Conservation (phyloP, 2,888 invertebrate species). For the Ophion slaviceki region DNA sequence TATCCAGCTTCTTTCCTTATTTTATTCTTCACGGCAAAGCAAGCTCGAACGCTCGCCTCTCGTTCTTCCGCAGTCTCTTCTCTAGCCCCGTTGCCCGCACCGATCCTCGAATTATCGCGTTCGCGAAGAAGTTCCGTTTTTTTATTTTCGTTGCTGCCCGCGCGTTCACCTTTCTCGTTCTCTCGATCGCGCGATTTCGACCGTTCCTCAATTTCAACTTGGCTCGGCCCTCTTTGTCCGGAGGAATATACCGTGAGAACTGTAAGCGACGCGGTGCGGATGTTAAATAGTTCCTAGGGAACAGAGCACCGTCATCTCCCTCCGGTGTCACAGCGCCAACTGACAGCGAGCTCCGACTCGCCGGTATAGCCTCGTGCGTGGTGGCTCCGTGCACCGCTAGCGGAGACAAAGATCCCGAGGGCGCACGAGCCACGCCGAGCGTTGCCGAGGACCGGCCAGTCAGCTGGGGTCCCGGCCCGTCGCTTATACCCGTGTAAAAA, state of each 20-base stretch:
- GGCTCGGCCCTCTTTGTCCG: too few relatives aligned
- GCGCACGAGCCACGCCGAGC: constrained; percentile 70
- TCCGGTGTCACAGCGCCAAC: constrained; percentile 79
- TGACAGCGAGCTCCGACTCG: constrained; percentile 75
- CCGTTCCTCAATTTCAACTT: too few relatives aligned
- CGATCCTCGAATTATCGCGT: too few relatives aligned
- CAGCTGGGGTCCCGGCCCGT: constrained; percentile 75
- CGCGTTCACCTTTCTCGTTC: too few relatives aligned
- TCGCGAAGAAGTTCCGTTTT: too few relatives aligned
- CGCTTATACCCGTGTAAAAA: constrained; percentile 12
- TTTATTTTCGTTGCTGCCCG: too few relatives aligned
- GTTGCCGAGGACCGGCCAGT: constrained; percentile 75
- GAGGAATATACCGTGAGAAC: neutral
- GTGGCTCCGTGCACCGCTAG: constrained; percentile 69
- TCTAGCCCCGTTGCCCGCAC: too few relatives aligned
- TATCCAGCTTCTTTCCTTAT: too few relatives aligned
- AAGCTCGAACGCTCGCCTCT: too few relatives aligned
- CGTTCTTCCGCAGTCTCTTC: too few relatives aligned
- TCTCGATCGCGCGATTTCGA: too few relatives aligned
- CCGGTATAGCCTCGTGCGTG: constrained; percentile 77
- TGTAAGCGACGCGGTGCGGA: constrained; percentile 54
- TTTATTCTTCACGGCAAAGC: too few relatives aligned
- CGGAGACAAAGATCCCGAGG: constrained; percentile 79
- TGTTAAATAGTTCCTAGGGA: constrained; percentile 69
- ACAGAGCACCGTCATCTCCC: constrained; percentile 73